Base-by-base conservation (phyloP, 2,113 vertebrate species). In the Eudyptes chrysolophus region DNA sequence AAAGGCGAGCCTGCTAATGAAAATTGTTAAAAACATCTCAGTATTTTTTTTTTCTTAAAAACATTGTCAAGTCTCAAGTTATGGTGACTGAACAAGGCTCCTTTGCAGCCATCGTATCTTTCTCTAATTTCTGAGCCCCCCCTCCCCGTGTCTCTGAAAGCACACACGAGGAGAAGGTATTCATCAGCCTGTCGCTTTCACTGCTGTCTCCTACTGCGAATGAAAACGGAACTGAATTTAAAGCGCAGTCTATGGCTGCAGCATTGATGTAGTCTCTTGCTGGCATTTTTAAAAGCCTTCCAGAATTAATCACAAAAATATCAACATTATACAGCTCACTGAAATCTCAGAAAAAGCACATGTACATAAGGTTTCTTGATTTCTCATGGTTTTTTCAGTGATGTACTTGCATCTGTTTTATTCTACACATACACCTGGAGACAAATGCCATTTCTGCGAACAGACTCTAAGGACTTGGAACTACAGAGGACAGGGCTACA, bases 351-450 rank as follows among this genome's bases (percentile, higher is more conserved):
- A 52, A 92, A 76, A 91, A 6, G 12, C 30, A 60, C 8, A 11
- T 2, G 12, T 13, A 79, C 6, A 18, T 16, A 48, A 66, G 9
- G 13, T 51, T 42, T 62, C 51, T n/a, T 54, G 16, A 57, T 29
- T 61, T 86, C 25, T 71, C 5, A 2, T 7, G 0, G 0, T 40
- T 51, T 10, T 40, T 60, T 10, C 14, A 54, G 46, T 25, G 11
- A 60, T 3, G 16, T 24, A 38, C 38, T 78, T n/a, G 38, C 18
- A 82, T 71, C 42, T 78, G 10, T 17, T 92, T 85, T 87, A 70
- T 54, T 90, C 62, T 68, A 60, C 7, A 27, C 4, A 24, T 9
- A 58, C 4, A 84, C 15, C 20, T 49, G 36, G 36, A 78, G 58
- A 62, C 18, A 80, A 96, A 58, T 48, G 62, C 40, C 10, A 9